Conservation (phyloP, 2,797 vertebrate species). For the Megaceryle alcyon region DNA sequence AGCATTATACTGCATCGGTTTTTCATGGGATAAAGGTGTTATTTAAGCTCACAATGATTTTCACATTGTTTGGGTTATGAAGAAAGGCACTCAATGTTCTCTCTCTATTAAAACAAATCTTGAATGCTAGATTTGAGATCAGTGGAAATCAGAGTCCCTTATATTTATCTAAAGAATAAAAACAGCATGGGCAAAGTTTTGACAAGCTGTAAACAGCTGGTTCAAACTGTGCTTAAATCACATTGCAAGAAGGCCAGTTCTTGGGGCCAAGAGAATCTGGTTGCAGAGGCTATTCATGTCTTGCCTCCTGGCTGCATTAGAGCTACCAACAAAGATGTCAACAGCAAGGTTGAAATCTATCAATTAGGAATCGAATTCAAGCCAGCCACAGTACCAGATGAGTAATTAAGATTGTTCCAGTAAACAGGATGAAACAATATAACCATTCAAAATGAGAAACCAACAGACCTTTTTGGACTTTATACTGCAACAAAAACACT, state of each 20-base stretch:
- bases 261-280: background rate
- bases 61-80: conserved; percentile 56
- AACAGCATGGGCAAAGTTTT: conserved; percentile 4
- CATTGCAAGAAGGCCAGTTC: background rate
- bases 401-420: background rate
- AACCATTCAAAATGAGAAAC: background rate
- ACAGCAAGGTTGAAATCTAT: background rate
- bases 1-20: conserved; percentile 6
- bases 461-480: background rate
- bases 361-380: conserved; percentile 24
- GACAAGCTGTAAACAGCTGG: conserved; percentile 13
- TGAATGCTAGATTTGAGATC: conserved; percentile 23
- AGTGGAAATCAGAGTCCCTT: conserved; percentile 10
- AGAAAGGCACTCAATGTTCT: conserved; percentile 36
- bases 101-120: background rate
- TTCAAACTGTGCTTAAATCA: conserved; percentile 47
- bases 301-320: background rate
- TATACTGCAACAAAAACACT: background rate
- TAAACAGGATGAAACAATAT: conserved; percentile 17
- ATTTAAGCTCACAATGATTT: conserved; percentile 35
- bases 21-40: conserved; percentile 30
- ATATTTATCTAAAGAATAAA: conserved; percentile 41
- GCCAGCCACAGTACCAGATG: background rate
- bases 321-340: background rate
- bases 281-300: background rate